A percentile compares a stretch with the other conserved stretches of the same genome.
These are phyloP conservation scores for Drosophila colorata DNA, from an alignment of 2,888 invertebrate species.

Conservation along the genomic window DNA sequence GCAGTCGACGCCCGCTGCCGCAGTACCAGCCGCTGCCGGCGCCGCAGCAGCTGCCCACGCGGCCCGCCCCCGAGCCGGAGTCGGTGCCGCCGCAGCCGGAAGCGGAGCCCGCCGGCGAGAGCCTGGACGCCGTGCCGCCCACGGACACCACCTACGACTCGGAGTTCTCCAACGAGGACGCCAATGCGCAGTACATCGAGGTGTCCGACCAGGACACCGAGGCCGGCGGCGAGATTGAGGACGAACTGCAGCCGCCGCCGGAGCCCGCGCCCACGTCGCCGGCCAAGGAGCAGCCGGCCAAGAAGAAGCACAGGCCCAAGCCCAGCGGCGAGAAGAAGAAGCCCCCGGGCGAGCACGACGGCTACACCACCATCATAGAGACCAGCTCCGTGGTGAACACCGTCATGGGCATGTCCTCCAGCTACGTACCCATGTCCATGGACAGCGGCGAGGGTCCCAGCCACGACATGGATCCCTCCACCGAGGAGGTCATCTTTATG, in stretches of 20 bases:
- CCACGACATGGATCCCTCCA: slow-evolving; percentile 76
- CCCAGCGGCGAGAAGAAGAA: slow-evolving; percentile 77
- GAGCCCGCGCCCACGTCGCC: slow-evolving; percentile 42
- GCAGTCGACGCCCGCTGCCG: slow-evolving; percentile 87
- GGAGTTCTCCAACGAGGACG: slow-evolving; percentile 82
- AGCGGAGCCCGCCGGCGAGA: slow-evolving; percentile 12
- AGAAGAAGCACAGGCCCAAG: slow-evolving; percentile 82
- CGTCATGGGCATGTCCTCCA: slow-evolving; percentile 74
- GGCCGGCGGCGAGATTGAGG: slow-evolving; percentile 49
- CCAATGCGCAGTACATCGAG: slow-evolving; percentile 81
- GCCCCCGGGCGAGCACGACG: slow-evolving; percentile 38
- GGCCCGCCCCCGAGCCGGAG: slow-evolving; percentile 19
- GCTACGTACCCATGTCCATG: slow-evolving; percentile 82
- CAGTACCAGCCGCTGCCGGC: slow-evolving; percentile 88
- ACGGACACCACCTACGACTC: slow-evolving; percentile 81
- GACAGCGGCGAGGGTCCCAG: slow-evolving; percentile 57
- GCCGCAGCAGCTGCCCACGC: slow-evolving; percentile 82
- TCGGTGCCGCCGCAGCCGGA: slow-evolving; percentile 20
- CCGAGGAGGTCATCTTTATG: slow-evolving; percentile 83
- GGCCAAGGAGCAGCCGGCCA: slow-evolving; percentile 82
- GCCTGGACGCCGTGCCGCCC: slow-evolving; percentile 54
- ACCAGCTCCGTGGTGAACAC: slow-evolving; percentile 82
- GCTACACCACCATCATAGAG: slow-evolving; percentile 76
- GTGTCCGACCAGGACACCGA: slow-evolving; percentile 79
- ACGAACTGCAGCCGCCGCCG: slow-evolving; percentile 56